Base-by-base conservation (phyloP, 2,113 vertebrate species). In the Todiramphus chloris region DNA sequence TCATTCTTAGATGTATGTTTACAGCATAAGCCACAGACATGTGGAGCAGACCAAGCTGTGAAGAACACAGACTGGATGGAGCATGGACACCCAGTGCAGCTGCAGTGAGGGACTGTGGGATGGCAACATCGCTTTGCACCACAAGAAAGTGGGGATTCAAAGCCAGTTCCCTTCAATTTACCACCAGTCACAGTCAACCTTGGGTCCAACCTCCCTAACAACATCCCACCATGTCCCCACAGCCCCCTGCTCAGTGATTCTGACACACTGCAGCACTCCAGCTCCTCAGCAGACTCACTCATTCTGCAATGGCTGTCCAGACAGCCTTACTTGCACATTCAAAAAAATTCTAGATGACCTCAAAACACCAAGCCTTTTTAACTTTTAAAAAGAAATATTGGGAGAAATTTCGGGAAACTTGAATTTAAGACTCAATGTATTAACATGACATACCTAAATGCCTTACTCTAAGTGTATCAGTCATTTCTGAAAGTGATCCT, bases 201-300 rank as follows among this genome's bases (percentile, higher is more conserved):
- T 19, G 24, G 4, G 0, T 33, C 24, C 58, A 31, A 33, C 4
- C 30, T 51, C 35, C 14, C 33, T 73, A 31, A 15, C 28, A 75
- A 50, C 44, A 20, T 9, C n/a, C 23, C 9, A 7, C 13, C 13
- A 0, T 5, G 17, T 59, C 33, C 64, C 68, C 43, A 37, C 30
- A 27, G 59, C 14, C 39, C 19, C 39, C 44, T 2, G 3, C 4
- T 16, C 27, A 27, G 9, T 10, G 37, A 25, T 15, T 28, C 58
- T 0, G 7, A 80, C 12, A 7, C 1, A 0, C 19, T 37, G 59
- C 41, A 53, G 59, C 39, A 56, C 11, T 31, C 8, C 1, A 2
- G 21, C 17, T 3, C 0, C 46, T 51, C 46, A 24, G 1, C 21
- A n/a, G 25, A 15, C 37, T 24, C 3, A 1, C 59, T 48, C 43